phyloP scores from a whole-genome alignment of 2,888 invertebrate genomes.

The Aleiodes testaceus region DNA sequence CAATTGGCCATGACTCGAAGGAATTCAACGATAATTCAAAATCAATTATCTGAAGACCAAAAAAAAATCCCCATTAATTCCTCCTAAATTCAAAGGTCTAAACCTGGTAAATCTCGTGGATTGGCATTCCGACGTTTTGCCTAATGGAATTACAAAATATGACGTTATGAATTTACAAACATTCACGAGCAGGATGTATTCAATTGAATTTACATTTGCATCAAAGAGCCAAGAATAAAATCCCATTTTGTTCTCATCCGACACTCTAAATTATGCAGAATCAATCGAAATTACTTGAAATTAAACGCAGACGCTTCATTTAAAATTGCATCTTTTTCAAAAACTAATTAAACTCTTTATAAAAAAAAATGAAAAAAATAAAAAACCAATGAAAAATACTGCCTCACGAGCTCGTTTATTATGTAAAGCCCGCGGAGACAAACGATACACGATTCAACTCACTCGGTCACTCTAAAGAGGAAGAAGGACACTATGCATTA shows the following conservation, averaged over 20 bases:
- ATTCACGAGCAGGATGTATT: too few species aligned
- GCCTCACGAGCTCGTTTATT: constrained; percentile 46
- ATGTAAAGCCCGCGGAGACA: constrained; percentile 52
- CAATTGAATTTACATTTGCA: background rate
- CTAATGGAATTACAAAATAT: background rate
- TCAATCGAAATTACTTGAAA: constrained; percentile 7
- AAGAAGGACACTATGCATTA: constrained; percentile 52
- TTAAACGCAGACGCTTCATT: constrained; percentile 4
- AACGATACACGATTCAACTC: constrained; percentile 43
- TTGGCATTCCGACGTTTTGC: background rate
- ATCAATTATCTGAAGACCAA: background rate
- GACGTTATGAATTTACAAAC: background rate
- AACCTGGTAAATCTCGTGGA: background rate
- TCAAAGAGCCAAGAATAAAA: background rate
- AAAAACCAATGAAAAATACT: background rate
- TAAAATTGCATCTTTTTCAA: constrained; percentile 9
- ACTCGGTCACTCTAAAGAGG: constrained; percentile 43
- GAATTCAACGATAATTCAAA: background rate
- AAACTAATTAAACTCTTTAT: constrained; percentile 20
- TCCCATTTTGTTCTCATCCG: background rate
- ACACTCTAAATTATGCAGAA: constrained; percentile 9
- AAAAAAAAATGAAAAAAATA: background rate
- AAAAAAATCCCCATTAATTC: background rate
- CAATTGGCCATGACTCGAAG: background rate
- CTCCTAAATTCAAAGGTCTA: background rate